Percentiles rank a stretch among this genome's conserved stretches.
Evolutionary conservation across 2,888 invertebrate species (phyloP).

Genomic region (Sinodicranocentrus sp.): DNA sequence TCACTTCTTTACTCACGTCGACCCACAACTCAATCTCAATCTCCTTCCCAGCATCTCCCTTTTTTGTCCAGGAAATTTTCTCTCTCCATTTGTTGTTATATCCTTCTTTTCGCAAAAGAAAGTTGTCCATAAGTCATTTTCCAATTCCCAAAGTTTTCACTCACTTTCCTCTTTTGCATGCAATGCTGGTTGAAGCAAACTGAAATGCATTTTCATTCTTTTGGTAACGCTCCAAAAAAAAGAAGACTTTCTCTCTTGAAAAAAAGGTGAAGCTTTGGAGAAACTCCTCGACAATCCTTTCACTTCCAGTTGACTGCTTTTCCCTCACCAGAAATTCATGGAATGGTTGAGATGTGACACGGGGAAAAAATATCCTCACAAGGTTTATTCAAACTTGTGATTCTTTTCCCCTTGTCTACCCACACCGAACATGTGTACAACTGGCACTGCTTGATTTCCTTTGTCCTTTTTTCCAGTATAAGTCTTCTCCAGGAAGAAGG

Average conservation of each 20-base stretch:
- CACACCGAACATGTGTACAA: neutral
- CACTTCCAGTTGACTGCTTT: conserved; percentile 22
- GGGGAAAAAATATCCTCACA: conserved; percentile 10
- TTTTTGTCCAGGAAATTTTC: too few relatives aligned
- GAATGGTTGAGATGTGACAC: neutral
- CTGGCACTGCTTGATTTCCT: neutral
- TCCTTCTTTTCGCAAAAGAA: too few relatives aligned
- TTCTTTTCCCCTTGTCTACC: conserved; percentile 7
- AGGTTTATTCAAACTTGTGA: neutral
- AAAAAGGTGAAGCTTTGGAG: neutral
- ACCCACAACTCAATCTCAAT: too few relatives aligned
- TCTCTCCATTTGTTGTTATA: too few relatives aligned
- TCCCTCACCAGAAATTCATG: conserved; percentile 19
- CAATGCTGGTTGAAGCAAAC: neutral
- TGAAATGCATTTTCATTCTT: conserved; percentile 11
- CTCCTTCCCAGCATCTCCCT: too few relatives aligned
- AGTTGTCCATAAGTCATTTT: conserved; percentile 26
- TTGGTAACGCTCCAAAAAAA: too few relatives aligned
- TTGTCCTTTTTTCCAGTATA: too few relatives aligned
- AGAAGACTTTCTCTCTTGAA: neutral
- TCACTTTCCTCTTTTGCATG: conserved; percentile 11
- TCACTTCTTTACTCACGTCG: too few relatives aligned
- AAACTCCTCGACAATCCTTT: conserved; percentile 17
- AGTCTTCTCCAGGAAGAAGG: too few relatives aligned
- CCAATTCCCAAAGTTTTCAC: conserved; percentile 50